Percentiles rank a stretch among this genome's conserved stretches.
These are phyloP conservation scores for Vespertilio murinus DNA, from an alignment of 2,797 vertebrate genomes.

Conservation along the genomic window DNA sequence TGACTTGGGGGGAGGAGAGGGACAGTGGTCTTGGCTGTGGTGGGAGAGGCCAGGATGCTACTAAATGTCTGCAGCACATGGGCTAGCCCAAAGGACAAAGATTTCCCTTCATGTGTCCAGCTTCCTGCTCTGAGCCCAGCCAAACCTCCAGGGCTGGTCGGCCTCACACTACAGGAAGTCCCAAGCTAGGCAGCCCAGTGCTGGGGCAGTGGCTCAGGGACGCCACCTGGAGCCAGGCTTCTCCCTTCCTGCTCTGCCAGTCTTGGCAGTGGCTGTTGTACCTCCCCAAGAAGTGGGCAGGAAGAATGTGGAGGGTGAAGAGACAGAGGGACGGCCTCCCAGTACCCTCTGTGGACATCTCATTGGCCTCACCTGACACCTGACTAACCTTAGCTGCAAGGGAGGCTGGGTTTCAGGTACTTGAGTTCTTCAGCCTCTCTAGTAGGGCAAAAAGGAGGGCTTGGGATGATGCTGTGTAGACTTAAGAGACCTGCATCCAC, in stretches of 20 bases:
- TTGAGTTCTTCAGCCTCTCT: background rate
- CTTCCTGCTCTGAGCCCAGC: background rate
- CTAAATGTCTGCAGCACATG: rapidly evolving
- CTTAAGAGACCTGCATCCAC: background rate
- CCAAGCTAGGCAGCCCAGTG: background rate
- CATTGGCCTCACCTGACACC: rapidly evolving
- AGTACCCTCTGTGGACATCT: too few relatives aligned
- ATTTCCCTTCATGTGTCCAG: rapidly evolving
- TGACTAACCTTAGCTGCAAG: background rate
- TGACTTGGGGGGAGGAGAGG: background rate
- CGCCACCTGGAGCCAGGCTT: background rate
- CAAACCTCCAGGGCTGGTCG: too few relatives aligned
- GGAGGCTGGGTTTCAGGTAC: background rate
- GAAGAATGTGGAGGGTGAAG: background rate
- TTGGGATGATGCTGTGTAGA: rapidly evolving
- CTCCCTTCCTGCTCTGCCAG: rapidly evolving
- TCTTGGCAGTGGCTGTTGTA: background rate
- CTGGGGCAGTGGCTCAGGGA: rapidly evolving
- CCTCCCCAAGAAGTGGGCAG: background rate
- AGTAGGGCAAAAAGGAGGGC: background rate
- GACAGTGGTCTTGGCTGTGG: background rate
- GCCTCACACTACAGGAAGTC: rapidly evolving
- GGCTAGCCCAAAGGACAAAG: rapidly evolving
- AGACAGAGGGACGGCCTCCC: too few relatives aligned
- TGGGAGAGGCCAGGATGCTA: background rate